Base-by-base conservation (phyloP, 2,113 vertebrate species). In the Vicugna pacos region DNA sequence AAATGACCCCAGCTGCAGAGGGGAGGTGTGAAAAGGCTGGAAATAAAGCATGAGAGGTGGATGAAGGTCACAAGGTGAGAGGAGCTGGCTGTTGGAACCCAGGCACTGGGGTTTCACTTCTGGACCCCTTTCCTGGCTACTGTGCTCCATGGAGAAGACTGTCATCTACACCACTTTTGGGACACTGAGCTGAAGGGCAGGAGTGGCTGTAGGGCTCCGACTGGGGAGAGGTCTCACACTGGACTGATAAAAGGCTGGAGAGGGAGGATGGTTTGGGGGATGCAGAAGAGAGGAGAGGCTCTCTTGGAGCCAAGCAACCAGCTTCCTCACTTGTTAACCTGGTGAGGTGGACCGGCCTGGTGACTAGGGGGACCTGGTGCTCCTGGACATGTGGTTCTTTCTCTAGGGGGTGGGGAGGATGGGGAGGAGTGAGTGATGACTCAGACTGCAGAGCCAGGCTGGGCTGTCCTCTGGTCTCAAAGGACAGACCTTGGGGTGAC, bases 401-500 rank as follows among this genome's bases (percentile, higher is more conserved):
- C 35, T 38, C 15, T 26, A 32, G 30, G 17, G 10, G 9, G 22
- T 42, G 38, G 13, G 52, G 52, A 54, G 13, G 52, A 12, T 15
- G 8, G 17, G 52, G 52, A 54, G 8, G 17, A 32, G 42, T 0
- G 3, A 30, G 2, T 12, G 30, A 60, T 16, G 10, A 2, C n/a
- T 81, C 30, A 11, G 88, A 62, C 16, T 38, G 30, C 20, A 65
- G 60, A 96, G 73, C 22, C 46, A 87, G 69, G 56, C 50, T 83
- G 64, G 3, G 30, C 52, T 30, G 11, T 83, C 70, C 58, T 94
- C 30, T 22, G 52, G 50, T 70, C 75, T 94, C 80, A 28, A 65
- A 92, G 54, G 62, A 69, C 75, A 64, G 62, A 80, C 16, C 81
- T 87, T 42, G 90, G 80, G 26, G 82, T 94, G 89, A 85, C 83